These are phyloP conservation scores for Pyralis farinalis DNA, from an alignment of 2,888 invertebrate genomes.

Conservation along the genomic window DNA sequence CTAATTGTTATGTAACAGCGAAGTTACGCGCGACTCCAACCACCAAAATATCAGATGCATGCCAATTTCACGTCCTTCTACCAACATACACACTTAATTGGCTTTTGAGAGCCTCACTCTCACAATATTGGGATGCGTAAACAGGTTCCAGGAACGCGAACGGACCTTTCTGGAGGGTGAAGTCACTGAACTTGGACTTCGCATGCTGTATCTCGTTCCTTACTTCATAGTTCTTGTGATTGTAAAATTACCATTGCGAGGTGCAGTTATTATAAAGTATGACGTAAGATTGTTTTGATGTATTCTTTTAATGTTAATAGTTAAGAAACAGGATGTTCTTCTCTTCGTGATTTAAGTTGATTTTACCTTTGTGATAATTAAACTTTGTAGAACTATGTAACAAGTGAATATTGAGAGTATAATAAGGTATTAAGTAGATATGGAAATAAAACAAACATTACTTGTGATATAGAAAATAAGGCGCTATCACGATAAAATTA, in stretches of 20 bases:
- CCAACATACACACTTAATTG: conserved; percentile 41
- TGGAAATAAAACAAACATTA: too few relatives aligned
- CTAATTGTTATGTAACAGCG: conserved; percentile 77
- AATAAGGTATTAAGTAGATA: too few relatives aligned
- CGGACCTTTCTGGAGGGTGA: conserved; percentile 68
- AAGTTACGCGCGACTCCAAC: conserved; percentile 50
- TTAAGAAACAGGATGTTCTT: too few relatives aligned
- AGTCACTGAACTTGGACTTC: conserved; percentile 76
- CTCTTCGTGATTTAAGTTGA: too few relatives aligned
- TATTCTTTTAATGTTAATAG: neutral
- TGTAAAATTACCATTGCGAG: conserved; percentile 60
- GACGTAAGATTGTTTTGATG: conserved; percentile 7
- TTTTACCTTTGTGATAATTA: too few relatives aligned
- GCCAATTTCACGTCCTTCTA: conserved; percentile 42
- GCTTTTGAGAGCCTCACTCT: conserved; percentile 37
- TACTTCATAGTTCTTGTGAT: conserved; percentile 72
- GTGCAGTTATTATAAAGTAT: conserved; percentile 33
- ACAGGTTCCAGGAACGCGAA: conserved; percentile 71
- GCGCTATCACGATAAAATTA: too few relatives aligned
- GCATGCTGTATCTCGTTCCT: conserved; percentile 63
- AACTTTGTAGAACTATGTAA: neutral
- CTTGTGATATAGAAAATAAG: too few relatives aligned
- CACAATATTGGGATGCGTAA: conserved; percentile 65
- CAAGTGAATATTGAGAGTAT: too few relatives aligned
- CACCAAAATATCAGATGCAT: conserved; percentile 49